phyloP scores from a whole-genome alignment of 2,113 vertebrate species.

The Paralichthys olivaceus region DNA sequence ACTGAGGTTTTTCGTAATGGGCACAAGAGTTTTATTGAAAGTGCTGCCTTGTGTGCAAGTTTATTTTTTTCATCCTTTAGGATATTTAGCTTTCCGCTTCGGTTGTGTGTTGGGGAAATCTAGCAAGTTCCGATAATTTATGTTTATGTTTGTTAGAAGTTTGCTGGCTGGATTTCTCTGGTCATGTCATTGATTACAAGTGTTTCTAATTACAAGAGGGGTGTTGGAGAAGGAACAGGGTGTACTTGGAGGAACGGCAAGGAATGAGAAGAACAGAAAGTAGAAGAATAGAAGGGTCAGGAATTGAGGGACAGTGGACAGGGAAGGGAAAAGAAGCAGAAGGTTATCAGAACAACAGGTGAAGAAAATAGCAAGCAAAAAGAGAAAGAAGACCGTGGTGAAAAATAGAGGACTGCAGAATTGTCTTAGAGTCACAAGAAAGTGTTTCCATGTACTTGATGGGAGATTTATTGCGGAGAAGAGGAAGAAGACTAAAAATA shows the following conservation, averaged over 20 bases:
- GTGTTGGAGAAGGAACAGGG: background rate
- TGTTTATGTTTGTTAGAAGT: background rate
- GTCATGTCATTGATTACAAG: background rate
- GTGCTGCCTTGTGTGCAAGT: too few relatives aligned
- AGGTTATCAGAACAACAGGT: background rate
- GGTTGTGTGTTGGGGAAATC: too few relatives aligned
- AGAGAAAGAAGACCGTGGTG: background rate
- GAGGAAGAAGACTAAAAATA: background rate
- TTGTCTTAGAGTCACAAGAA: background rate
- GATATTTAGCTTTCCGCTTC: background rate
- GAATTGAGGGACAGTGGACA: background rate
- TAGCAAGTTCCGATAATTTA: background rate
- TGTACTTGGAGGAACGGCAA: background rate
- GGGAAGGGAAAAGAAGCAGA: background rate
- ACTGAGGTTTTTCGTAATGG: background rate
- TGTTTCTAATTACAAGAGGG: background rate
- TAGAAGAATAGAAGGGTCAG: background rate
- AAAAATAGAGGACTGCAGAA: background rate
- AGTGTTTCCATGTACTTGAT: background rate
- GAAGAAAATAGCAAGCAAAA: background rate
- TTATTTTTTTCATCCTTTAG: background rate
- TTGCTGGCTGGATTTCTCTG: background rate
- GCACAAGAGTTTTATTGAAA: background rate
- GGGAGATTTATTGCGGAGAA: background rate
- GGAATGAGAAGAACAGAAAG: background rate